phyloP scores from a whole-genome alignment of 2,888 invertebrate species.

The Sarcophaga carnaria region DNA sequence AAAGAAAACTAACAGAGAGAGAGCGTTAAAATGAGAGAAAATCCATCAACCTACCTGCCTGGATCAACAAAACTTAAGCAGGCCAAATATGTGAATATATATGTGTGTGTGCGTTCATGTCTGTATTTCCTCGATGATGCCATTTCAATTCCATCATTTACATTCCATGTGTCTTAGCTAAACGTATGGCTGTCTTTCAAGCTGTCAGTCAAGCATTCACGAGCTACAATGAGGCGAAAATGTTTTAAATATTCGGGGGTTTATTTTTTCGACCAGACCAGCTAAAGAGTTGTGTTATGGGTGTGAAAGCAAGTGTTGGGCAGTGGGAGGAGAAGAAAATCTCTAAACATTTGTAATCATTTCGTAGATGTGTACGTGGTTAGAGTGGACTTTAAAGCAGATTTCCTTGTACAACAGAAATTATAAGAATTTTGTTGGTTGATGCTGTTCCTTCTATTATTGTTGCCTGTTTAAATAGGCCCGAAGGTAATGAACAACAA shows the following conservation, averaged over 20 bases:
- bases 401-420: slow-evolving; percentile 28
- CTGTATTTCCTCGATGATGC: neutral
- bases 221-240: neutral
- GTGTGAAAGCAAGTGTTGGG: neutral
- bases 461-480: slow-evolving; percentile 36
- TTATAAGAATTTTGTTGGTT: slow-evolving; percentile 23
- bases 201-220: neutral
- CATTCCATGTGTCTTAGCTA: neutral
- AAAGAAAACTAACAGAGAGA: too few species aligned
- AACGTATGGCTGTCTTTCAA: slow-evolving; percentile 1
- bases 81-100: too few species aligned
- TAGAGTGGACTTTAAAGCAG: neutral
- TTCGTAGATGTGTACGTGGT: neutral
- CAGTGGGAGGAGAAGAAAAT: neutral
- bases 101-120: neutral
- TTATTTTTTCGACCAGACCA: too few species aligned
- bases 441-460: slow-evolving; percentile 12
- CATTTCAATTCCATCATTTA: slow-evolving; percentile 32
- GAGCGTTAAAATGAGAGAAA: too few species aligned
- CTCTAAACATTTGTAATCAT: neutral
- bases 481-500: slow-evolving; percentile 31
- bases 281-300: too few species aligned
- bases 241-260: neutral
- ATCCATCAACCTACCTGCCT: too few species aligned
- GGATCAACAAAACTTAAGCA: too few species aligned